Percentiles rank a stretch among this genome's conserved stretches.
These are phyloP conservation scores for Meghimatium bilineatum DNA, from an alignment of 2,888 invertebrate genomes.

Conservation along the genomic window DNA sequence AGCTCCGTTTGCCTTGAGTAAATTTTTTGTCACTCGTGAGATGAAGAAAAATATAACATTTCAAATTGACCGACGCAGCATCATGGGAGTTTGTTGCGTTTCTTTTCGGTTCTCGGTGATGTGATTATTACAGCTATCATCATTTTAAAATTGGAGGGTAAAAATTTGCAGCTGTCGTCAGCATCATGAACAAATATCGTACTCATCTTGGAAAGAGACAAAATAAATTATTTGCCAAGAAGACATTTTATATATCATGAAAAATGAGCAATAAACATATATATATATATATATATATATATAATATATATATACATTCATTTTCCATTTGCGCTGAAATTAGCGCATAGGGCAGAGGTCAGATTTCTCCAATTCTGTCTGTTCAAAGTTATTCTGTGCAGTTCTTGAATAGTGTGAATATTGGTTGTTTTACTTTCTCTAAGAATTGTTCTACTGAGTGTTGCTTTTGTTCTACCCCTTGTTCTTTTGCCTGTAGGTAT, in stretches of 20 bases:
- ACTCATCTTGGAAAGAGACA: not conserved
- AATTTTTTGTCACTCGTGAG: not conserved
- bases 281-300: too few species aligned
- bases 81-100: not conserved
- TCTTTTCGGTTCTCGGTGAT: not conserved
- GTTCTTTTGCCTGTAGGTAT: too few species aligned
- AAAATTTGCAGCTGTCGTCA: not conserved
- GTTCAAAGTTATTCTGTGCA: too few species aligned
- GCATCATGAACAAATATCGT: not conserved
- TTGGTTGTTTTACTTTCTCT: too few species aligned
- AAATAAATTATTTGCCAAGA: not conserved
- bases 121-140: not conserved
- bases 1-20: not conserved
- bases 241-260: not conserved
- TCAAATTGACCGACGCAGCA: conserved; percentile 12
- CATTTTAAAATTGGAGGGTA: not conserved
- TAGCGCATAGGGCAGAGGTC: too few species aligned
- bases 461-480: too few species aligned
- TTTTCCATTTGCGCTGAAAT: too few species aligned
- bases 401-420: too few species aligned
- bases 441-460: too few species aligned
- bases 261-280: not conserved
- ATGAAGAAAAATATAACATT: not conserved
- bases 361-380: too few species aligned
- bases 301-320: too few species aligned